Evolutionary conservation across 1,140 invertebrate genomes (phyloP), one percentile per base, ranked within the genome.

Genomic region (Homalodisca vitripennis): DNA sequence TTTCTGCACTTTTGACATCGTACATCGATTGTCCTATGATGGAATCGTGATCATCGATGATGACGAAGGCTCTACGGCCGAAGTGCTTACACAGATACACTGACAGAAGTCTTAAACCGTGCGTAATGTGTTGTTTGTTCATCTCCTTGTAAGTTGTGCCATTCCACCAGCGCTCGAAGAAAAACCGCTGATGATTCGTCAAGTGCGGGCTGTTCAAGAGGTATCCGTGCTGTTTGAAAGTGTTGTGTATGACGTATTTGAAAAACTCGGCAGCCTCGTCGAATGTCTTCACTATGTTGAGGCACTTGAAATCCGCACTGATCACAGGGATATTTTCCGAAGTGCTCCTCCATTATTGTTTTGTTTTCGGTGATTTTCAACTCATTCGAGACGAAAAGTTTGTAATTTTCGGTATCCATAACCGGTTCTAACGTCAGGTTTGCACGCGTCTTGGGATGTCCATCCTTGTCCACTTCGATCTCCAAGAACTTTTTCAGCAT

Each of bases 381-480:
- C 14, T 51, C 22, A n/a, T 51, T 6, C n/a, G 17, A 20, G 3
- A 51, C n/a, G n/a, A 51, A 51, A 3, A 51, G n/a, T 22, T 51
- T 22, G 48, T 51, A 51, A 22, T 51, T 51, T 14, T 22, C 22
- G 3, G 48, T 51, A 22, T 51, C 48, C 22, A 3, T 51, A 22
- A 51, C 48, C 3, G 48, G 14, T 20, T 22, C 48, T 3, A 14
- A 14, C n/a, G 17, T 51, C 3, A 51, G 48, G 17, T 41, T 41
- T 41, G 34, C 34, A 14, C 48, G 17, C 6, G 48, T 51, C n/a
- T 20, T 51, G 20, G 22, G 47, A 26, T 17, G n/a, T 13, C 62
- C 62, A 17, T n/a, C 31, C 20, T 30, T 24, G 32, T 69, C 55
- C 14, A 68, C 41, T 67, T 60, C 31, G 63, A 57, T 70, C 69